Percentiles rank a stretch among this genome's conserved stretches.
Evolutionary conservation across 2,797 vertebrate species (phyloP).

Genomic region (Xenops minutus): DNA sequence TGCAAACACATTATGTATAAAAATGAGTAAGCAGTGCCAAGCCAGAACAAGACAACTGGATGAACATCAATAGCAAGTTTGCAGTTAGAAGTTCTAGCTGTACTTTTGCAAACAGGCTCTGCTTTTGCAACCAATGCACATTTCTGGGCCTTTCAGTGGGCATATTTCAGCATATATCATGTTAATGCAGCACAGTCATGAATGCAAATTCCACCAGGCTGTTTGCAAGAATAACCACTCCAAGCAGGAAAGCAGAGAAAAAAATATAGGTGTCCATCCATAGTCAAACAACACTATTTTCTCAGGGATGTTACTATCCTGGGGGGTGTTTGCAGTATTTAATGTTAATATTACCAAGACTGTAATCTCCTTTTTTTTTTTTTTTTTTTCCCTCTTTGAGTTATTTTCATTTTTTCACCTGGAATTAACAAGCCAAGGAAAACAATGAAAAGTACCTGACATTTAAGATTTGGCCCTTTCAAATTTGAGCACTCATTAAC

Average conservation of each 20-base stretch:
- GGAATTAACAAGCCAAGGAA: background rate
- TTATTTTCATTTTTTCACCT: background rate
- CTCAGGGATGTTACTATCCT: background rate
- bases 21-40: background rate
- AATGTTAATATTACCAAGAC: background rate
- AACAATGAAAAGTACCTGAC: background rate
- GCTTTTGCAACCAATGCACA: background rate
- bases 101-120: background rate
- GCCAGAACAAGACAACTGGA: background rate
- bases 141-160: background rate
- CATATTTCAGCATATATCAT: background rate
- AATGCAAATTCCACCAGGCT: background rate
- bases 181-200: background rate
- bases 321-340: background rate
- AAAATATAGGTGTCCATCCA: background rate
- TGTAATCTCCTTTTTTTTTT: background rate
- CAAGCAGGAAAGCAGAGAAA: background rate
- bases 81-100: background rate
- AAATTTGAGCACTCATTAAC: background rate
- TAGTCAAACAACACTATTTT: background rate
- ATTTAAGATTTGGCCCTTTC: background rate
- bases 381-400: background rate
- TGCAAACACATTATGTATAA: background rate
- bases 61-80: background rate
- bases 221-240: background rate